A percentile compares a stretch with the other conserved stretches of the same genome.
phyloP scores from a whole-genome alignment of 2,888 invertebrate genomes.

The Ennomos fuscantarius region DNA sequence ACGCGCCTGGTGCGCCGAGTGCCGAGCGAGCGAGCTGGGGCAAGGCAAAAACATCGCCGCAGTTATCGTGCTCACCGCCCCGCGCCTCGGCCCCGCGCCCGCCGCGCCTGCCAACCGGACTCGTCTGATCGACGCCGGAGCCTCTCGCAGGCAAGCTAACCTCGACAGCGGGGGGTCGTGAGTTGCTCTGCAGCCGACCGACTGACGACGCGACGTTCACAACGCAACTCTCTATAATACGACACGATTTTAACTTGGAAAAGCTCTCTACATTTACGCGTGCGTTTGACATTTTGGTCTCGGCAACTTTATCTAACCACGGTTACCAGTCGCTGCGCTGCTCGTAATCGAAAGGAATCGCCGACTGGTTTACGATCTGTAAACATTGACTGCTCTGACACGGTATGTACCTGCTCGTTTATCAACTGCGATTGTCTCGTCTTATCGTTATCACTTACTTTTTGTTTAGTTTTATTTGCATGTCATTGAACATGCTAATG shows the following conservation, averaged over 20 bases:
- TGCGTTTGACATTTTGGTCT: constrained; percentile 64
- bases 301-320: constrained; percentile 60
- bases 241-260: constrained; percentile 69
- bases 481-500: constrained; percentile 7
- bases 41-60: constrained; percentile 82
- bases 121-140: constrained; percentile 76
- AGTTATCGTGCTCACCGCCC: constrained; percentile 72
- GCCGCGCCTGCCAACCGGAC: constrained; percentile 64
- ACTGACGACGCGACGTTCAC: constrained; percentile 56
- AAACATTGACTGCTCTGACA: constrained; percentile 63
- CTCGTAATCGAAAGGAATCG: constrained; percentile 63
- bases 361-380: constrained; percentile 66
- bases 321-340: constrained; percentile 58
- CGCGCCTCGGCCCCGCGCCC: constrained; percentile 47
- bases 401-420: constrained; percentile 61
- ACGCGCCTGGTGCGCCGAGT: constrained; percentile 79
- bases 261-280: constrained; percentile 67
- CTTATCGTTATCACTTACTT: constrained; percentile 55
- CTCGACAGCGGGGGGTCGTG: constrained; percentile 82
- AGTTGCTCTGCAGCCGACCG: constrained; percentile 56
- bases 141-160: constrained; percentile 78
- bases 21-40: constrained; percentile 79
- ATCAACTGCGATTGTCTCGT: constrained; percentile 53
- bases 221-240: constrained; percentile 55
- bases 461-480: constrained; percentile 42